A percentile compares a stretch with the other conserved stretches of the same genome.
Evolutionary conservation across 1,140 invertebrate genomes (phyloP).

Genomic region (Diabrotica virgifera): DNA sequence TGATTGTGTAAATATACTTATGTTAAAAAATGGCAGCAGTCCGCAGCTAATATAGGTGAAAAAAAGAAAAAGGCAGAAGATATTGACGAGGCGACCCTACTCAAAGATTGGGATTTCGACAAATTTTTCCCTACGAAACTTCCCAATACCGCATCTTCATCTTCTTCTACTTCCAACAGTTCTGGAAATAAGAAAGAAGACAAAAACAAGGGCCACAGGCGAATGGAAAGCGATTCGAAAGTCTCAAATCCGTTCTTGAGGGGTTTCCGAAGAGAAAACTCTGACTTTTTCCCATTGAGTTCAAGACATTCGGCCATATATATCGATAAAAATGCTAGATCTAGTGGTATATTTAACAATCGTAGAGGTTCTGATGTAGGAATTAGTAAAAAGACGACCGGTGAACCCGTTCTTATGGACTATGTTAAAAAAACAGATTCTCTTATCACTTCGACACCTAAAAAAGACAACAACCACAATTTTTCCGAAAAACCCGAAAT

Average conservation of each 20-base stretch:
- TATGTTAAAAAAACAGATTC: constrained; percentile 60
- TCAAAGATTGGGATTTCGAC: constrained; percentile 81
- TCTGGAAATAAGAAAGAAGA: constrained; percentile 47
- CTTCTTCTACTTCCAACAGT: constrained; percentile 47
- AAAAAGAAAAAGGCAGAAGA: constrained; percentile 49
- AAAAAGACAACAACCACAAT: constrained; percentile 19
- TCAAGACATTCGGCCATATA: constrained; percentile 71
- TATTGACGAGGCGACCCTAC: constrained; percentile 67
- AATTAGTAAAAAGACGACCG: constrained; percentile 50
- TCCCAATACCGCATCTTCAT: constrained; percentile 47
- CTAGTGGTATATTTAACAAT: constrained; percentile 65
- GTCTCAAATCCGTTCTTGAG: constrained; percentile 66
- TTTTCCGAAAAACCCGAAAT: constrained; percentile 7
- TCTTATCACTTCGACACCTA: constrained; percentile 26
- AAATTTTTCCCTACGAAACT: constrained; percentile 68
- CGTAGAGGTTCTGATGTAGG: constrained; percentile 59
- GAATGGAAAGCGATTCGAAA: constrained; percentile 68
- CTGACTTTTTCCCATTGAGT: constrained; percentile 70
- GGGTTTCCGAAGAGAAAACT: constrained; percentile 77
- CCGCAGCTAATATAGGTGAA: constrained; percentile 42
- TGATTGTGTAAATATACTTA: constrained; percentile 20
- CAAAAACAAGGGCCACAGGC: constrained; percentile 52
- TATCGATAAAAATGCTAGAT: constrained; percentile 52
- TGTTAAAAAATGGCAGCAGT: constrained; percentile 39
- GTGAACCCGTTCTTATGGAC: constrained; percentile 69